phyloP scores from a whole-genome alignment of 1,140 invertebrate species.

The Spodoptera litura region DNA sequence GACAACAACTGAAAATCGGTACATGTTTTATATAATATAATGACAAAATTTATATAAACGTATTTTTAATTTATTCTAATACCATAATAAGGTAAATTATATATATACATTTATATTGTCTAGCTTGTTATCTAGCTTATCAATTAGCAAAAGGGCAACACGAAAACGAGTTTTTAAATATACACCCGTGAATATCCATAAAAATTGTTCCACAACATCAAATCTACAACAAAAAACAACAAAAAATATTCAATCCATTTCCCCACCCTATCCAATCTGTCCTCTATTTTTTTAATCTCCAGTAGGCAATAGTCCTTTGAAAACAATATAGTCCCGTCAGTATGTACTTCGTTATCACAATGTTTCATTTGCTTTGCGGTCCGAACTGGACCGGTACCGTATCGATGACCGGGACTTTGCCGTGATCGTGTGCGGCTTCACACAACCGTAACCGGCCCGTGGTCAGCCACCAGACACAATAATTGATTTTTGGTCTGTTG shows the following conservation, averaged over 20 bases:
- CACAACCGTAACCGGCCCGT: conserved; percentile 16
- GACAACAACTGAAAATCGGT: too few relatives aligned
- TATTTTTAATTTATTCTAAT: too few relatives aligned
- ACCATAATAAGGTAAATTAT: too few relatives aligned
- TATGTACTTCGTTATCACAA: neutral
- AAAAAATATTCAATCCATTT: too few relatives aligned
- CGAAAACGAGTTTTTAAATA: too few relatives aligned
- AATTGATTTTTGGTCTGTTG: conserved; percentile 30
- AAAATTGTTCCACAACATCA: neutral
- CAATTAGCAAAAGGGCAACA: too few relatives aligned
- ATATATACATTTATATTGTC: too few relatives aligned
- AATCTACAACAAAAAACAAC: too few relatives aligned
- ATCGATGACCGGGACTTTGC: neutral
- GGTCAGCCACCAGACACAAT: conserved; percentile 1
- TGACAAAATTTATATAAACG: too few relatives aligned
- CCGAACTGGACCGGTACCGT: neutral
- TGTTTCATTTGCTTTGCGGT: conserved; percentile 20
- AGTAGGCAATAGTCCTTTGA: conserved; percentile 2
- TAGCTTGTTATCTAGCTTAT: too few relatives aligned
- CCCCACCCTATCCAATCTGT: neutral
- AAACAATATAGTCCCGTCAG: conserved; percentile 4
- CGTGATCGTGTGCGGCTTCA: conserved; percentile 16
- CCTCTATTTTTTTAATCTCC: neutral
- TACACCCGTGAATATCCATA: neutral
- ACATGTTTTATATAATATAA: too few relatives aligned